Conservation (phyloP, 2,888 invertebrate genomes). For the Busseola fusca region DNA sequence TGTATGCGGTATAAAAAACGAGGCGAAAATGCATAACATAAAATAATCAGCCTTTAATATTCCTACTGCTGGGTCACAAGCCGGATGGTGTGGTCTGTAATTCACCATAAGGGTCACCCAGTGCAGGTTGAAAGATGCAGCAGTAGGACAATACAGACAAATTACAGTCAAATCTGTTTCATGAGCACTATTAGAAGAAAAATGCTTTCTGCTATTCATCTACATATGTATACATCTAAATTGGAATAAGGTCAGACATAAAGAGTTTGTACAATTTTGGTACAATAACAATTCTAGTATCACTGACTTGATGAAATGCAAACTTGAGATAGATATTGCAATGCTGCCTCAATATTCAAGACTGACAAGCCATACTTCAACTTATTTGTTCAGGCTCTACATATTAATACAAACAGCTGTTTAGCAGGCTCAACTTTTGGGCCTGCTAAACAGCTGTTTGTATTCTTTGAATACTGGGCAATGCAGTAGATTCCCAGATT, state of each 20-base stretch:
- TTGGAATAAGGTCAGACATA: background rate
- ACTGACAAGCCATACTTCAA: background rate
- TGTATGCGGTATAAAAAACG: too few species aligned
- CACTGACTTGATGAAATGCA: background rate
- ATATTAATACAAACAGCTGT: too few species aligned
- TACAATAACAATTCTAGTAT: background rate
- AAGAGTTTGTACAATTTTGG: too few species aligned
- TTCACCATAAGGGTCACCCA: background rate
- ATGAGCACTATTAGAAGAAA: background rate
- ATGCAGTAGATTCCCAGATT: accelerated
- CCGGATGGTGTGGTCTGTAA: background rate
- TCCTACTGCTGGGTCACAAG: background rate
- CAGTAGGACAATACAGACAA: background rate
- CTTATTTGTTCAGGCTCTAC: background rate
- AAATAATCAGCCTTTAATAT: background rate
- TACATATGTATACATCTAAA: too few species aligned
- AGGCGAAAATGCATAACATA: too few species aligned
- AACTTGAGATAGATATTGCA: background rate
- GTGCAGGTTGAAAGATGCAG: background rate
- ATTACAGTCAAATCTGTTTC: background rate
- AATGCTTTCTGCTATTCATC: too few species aligned
- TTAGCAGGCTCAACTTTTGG: too few species aligned
- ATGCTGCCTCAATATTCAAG: background rate
- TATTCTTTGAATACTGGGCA: background rate
- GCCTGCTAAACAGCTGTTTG: background rate